Conservation (phyloP, 1,140 invertebrate species). For the Neoseiulus cucumeris region DNA sequence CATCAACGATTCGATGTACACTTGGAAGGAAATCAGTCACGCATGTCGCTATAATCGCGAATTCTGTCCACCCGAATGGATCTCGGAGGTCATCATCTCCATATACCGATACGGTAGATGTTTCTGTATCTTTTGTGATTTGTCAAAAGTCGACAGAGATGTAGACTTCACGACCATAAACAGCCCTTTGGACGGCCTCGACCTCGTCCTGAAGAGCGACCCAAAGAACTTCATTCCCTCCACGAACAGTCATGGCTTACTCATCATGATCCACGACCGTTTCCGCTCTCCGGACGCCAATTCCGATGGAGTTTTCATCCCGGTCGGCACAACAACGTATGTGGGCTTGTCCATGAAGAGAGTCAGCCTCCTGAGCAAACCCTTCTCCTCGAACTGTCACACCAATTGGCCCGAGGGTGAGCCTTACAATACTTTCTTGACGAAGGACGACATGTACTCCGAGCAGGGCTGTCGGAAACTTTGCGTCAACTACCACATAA, state of each 20-base stretch:
- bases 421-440: background rate
- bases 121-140: background rate
- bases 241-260: background rate
- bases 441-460: background rate
- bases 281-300: background rate
- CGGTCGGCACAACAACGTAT: background rate
- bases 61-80: background rate
- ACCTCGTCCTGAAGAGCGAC: background rate
- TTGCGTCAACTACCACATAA: background rate
- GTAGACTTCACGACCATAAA: background rate
- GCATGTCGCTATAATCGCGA: background rate
- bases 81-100: background rate
- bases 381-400: background rate
- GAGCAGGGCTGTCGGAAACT: background rate
- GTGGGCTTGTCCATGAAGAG: background rate
- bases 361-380: background rate
- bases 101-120: background rate
- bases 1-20: background rate
- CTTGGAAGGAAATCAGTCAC: background rate
- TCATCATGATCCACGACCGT: background rate
- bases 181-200: background rate
- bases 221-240: background rate
- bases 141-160: background rate
- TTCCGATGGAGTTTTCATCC: background rate
- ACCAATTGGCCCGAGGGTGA: background rate